Conservation (phyloP, 2,888 invertebrate genomes). For the Tenthredo notha region DNA sequence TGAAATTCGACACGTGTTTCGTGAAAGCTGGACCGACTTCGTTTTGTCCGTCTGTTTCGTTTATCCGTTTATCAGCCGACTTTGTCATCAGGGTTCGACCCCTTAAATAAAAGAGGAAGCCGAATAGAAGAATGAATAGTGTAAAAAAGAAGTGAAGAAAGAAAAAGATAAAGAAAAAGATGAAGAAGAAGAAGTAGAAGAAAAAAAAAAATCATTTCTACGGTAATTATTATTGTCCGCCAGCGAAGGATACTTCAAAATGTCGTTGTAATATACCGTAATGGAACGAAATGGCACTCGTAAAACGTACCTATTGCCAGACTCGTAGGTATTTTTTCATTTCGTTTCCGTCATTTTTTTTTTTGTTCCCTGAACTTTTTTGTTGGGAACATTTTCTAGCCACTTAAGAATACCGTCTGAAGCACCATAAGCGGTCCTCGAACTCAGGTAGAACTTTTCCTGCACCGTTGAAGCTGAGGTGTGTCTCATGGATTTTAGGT, state of each 20-base stretch:
- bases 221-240: slow-evolving; percentile 39
- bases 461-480: neutral
- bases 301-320: slow-evolving; percentile 11
- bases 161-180: neutral
- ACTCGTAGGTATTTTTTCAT: neutral
- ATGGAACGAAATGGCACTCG: slow-evolving; percentile 49
- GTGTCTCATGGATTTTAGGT: neutral
- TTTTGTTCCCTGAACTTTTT: neutral
- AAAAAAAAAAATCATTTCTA: slow-evolving; percentile 21
- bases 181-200: neutral
- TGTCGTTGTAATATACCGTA: slow-evolving; percentile 37
- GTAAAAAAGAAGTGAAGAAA: too few species aligned
- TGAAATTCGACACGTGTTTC: slow-evolving; percentile 50
- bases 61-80: slow-evolving; percentile 32
- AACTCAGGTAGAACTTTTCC: slow-evolving; percentile 27
- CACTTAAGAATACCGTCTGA: slow-evolving; percentile 20
- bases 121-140: neutral
- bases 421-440: slow-evolving; percentile 19
- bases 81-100: neutral
- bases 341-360: neutral
- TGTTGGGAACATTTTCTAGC: slow-evolving; percentile 15
- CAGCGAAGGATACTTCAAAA: neutral
- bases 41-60: slow-evolving; percentile 19
- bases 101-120: slow-evolving; percentile 25
- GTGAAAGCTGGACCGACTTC: slow-evolving; percentile 18